Conservation (phyloP, 1,140 invertebrate species). For the Drosophila setifemur region DNA sequence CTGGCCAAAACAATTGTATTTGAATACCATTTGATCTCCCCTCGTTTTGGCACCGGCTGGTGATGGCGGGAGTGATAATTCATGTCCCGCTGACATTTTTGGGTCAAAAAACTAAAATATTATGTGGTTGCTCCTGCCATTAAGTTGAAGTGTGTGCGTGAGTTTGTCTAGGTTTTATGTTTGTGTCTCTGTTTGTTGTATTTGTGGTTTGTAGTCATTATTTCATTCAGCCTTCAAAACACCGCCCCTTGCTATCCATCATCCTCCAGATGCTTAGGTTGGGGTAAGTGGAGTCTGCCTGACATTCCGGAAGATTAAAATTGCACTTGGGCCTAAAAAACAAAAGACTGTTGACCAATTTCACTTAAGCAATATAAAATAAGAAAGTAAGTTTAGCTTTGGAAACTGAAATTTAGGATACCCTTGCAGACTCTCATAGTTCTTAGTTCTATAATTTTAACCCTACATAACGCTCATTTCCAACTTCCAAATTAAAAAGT, state of each 20-base stretch:
- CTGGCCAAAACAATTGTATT: no score
- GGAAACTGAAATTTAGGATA: no score
- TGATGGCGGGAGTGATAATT: constrained; percentile 74
- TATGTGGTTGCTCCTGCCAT: constrained; percentile 55
- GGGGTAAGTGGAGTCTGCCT: constrained; percentile 22
- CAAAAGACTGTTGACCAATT: constrained; percentile 69
- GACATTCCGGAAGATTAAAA: constrained; percentile 76
- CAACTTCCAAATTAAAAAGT: no score
- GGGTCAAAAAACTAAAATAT: constrained; percentile 81
- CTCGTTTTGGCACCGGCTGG: constrained; percentile 39
- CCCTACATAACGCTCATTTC: no score
- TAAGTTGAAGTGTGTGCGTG: constrained; percentile 27
- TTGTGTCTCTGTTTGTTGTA: constrained; percentile 37
- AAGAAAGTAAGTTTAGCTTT: no score
- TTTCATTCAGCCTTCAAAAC: constrained; percentile 45
- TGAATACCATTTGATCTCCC: constrained; percentile 4
- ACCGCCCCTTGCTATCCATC: constrained; percentile 12
- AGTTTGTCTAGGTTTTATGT: constrained; percentile 21
- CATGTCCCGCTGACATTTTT: constrained; percentile 80
- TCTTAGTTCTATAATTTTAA: no score
- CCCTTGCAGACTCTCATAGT: no score
- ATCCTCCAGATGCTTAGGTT: not conserved
- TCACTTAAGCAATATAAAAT: constrained; percentile 62
- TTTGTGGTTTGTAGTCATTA: constrained; percentile 71
- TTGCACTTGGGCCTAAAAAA: constrained; percentile 75